Conservation (phyloP, 2,797 vertebrate species). For the Enteromius fasciolatus region DNA sequence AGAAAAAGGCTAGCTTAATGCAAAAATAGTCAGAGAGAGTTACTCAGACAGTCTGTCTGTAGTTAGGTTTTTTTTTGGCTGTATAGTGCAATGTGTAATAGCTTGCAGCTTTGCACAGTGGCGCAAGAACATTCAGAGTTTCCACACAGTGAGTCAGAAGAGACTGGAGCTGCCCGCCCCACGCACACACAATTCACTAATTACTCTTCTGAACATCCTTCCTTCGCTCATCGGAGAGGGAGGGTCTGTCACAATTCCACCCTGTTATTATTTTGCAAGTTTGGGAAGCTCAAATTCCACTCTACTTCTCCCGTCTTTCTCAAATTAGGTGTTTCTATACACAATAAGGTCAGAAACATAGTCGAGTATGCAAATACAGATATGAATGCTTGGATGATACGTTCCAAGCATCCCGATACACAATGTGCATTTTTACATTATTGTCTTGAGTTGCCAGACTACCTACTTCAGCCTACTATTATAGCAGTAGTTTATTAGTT, state of each 20-base stretch:
- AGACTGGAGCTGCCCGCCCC: constrained; percentile 51
- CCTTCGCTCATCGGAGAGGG: constrained; percentile 58
- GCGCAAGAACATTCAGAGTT: constrained; percentile 81
- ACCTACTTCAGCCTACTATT: background rate
- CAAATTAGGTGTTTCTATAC: background rate
- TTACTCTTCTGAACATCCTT: constrained; percentile 41
- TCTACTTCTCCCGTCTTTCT: background rate
- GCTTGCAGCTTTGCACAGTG: constrained; percentile 77
- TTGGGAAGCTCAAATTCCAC: constrained; percentile 2
- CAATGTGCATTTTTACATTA: background rate
- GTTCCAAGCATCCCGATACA: background rate
- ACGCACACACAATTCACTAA: constrained; percentile 33
- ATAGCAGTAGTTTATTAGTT: background rate
- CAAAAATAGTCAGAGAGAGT: constrained; percentile 35
- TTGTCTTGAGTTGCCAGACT: background rate
- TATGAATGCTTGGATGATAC: background rate
- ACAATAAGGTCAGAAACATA: background rate
- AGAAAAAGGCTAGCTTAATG: constrained; percentile 18
- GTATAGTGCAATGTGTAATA: constrained; percentile 73
- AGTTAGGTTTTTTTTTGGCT: constrained; percentile 74
- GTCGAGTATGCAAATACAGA: background rate
- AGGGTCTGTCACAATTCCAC: constrained; percentile 47
- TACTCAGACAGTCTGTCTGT: constrained; percentile 60
- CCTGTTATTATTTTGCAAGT: constrained; percentile 25
- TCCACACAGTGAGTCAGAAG: constrained; percentile 78